Evolutionary conservation across 2,113 vertebrate genomes (phyloP), one percentile per base, ranked within the genome.

Genomic region (Oncorhynchus masou): DNA sequence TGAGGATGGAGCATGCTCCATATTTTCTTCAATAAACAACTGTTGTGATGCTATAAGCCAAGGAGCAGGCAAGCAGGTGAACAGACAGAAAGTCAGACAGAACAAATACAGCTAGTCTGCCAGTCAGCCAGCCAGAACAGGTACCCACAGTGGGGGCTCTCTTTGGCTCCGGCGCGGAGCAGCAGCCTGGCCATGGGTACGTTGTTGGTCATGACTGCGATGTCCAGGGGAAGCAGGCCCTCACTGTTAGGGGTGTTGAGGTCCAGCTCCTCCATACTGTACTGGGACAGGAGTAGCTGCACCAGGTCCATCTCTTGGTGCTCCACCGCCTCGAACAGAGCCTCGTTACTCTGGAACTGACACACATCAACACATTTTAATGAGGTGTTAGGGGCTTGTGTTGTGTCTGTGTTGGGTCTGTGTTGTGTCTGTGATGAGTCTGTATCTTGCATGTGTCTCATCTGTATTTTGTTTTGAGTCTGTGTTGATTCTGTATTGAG

Each of bases 121-220:
- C 39, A 51, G 49, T 51, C 49, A 51, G 49, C 25, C 49, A 54
- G 51, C 13, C 51, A 54, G 51, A 54, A 54, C 51, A 54, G 51
- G 3, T 79, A 93, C 96, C 96, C 88, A 97, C 96, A 97, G 90
- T 96, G 95, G 0, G 96, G 96, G 75, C 96, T 97, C 87, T 97
- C 96, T 85, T 96, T 96, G 0, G 95, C 95, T 39, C 96, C 96
- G 0, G 95, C 94, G 68, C 92, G 90, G 75, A 97, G 92, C 69
- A 97, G 87, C 34, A 95, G 92, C 87, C 92, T 95, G 74, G 96
- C 96, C 15, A 97, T 95, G 69, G 96, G 96, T 25, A 94, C 90
- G 0, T 97, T 97, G 92, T 97, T 97, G 85, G 96, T 97, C 95
- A 97, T 97, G 88, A 97, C 95, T 73, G 96, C 95, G 0, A 97